Base-by-base conservation (phyloP, 2,113 vertebrate species). In the Phaethornis superciliosus region DNA sequence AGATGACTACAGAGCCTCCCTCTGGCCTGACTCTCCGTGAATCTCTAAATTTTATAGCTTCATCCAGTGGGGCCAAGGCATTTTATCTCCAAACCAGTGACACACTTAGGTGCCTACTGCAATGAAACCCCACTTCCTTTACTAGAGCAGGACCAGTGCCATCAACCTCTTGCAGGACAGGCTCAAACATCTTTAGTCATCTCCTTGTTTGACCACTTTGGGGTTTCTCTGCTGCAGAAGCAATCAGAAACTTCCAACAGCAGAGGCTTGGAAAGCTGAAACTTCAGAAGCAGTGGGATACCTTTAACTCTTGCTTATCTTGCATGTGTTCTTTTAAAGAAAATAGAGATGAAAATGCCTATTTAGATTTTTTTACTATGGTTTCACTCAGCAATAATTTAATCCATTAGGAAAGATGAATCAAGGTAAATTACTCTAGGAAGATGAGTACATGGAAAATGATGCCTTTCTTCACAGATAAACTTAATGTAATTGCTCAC, bases 1-100 rank as follows among this genome's bases (percentile, higher is more conserved):
- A 85, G 75, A 89, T 32, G 71, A 85, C 33, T 56, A 88, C 42
- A 74, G 37, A 85, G 52, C 47, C 92, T 49, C 52, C 72, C n/a
- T 92, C 56, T 86, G 79, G 59, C 90, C 82, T 47, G 60, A 68
- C 63, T 83, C 77, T 78, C 85, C 54, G 88, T 71, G 82, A 93
- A 94, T 92, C 82, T 81, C 85, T 5, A 7, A 88, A 92, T 88
- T 91, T 95, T 91, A 96, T 59, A 77, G 82, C 85, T 93, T 86
- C 64, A 58, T 81, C 88, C 76, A 92, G 59, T 78, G 90, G 37
- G 85, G 76, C 88, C 71, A 74, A 92, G 37, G 56, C 90, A 86
- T 81, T 91, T 85, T 94, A 92, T 94, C 92, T 86, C 33, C 52
- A 42, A 83, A 88, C 86, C 92, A 95, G 89, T 60, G 84, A 86